Conservation (phyloP, 2,888 invertebrate genomes). For the Dilophus febrilis region DNA sequence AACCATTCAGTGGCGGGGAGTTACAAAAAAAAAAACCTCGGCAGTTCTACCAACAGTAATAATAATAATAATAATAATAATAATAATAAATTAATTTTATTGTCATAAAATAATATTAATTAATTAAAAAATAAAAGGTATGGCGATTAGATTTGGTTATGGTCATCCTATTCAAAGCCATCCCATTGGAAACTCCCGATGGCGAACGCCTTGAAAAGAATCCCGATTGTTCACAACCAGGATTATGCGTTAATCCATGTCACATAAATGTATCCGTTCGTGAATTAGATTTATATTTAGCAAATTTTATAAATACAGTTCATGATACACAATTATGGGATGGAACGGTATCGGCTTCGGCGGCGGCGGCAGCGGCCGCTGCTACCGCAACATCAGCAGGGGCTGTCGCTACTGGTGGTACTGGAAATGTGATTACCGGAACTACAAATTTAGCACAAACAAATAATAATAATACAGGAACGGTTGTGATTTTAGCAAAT, state of each 20-base stretch:
- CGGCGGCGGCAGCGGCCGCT: not conserved
- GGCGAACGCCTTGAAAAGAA: constrained; percentile 97
- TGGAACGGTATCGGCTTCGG: not conserved
- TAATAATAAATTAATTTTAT: too few species aligned
- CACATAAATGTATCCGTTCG: constrained; percentile 99
- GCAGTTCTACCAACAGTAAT: too few species aligned
- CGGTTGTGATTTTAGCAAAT: constrained; percentile 30
- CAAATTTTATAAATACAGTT: constrained; percentile 94
- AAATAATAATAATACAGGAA: constrained; percentile 6
- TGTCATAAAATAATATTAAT: too few species aligned
- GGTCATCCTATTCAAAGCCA: constrained; percentile 99
- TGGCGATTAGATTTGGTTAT: constrained; percentile 98
- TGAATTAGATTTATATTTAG: constrained; percentile 96
- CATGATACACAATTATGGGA: constrained; percentile 49
- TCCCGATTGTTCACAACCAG: constrained; percentile 90
- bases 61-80: too few species aligned
- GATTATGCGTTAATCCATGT: constrained; percentile 98
- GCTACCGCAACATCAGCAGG: not conserved
- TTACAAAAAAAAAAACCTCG: too few species aligned
- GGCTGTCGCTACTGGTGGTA: too few species aligned
- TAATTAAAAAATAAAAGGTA: too few species aligned
- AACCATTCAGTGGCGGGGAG: too few species aligned
- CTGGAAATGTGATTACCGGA: too few species aligned
- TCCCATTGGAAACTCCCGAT: constrained; percentile 97
- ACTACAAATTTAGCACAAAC: too few species aligned